Evolutionary conservation across 2,888 invertebrate genomes (phyloP).

Genomic region (Ariolimax columbianus): DNA sequence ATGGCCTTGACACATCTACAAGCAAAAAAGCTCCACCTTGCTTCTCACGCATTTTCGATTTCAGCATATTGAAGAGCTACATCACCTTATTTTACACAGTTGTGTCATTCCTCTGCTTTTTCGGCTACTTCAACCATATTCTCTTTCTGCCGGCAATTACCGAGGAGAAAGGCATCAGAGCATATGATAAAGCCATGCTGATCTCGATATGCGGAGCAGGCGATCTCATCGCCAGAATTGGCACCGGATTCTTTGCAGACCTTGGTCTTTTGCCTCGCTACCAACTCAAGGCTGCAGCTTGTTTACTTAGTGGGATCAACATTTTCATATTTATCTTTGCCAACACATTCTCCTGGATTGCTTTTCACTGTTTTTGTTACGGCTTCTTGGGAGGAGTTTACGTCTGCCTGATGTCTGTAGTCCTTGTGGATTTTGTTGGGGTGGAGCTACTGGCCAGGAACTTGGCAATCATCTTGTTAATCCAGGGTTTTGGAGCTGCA

Average conservation of each 20-base stretch:
- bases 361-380: constrained; percentile 64
- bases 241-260: constrained; percentile 66
- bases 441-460: constrained; percentile 64
- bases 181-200: constrained; percentile 64
- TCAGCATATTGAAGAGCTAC: constrained; percentile 62
- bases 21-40: not conserved
- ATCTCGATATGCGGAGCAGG: constrained; percentile 69
- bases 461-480: constrained; percentile 66
- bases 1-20: not conserved
- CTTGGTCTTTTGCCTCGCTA: constrained; percentile 62
- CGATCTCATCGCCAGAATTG: constrained; percentile 66
- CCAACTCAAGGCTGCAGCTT: constrained; percentile 60
- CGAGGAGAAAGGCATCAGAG: constrained; percentile 55
- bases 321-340: constrained; percentile 62
- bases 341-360: constrained; percentile 60
- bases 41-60: constrained; percentile 59
- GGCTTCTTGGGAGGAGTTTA: constrained; percentile 71
- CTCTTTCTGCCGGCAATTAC: constrained; percentile 66
- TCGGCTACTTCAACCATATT: constrained; percentile 72
- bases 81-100: constrained; percentile 62
- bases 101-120: constrained; percentile 65
- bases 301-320: constrained; percentile 60
- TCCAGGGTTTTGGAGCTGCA: constrained; percentile 70
- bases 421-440: constrained; percentile 70
- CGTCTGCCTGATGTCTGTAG: constrained; percentile 65